Evolutionary conservation across 2,113 vertebrate genomes (phyloP), one percentile per base, ranked within the genome.

Genomic region (Antechinus flavipes): DNA sequence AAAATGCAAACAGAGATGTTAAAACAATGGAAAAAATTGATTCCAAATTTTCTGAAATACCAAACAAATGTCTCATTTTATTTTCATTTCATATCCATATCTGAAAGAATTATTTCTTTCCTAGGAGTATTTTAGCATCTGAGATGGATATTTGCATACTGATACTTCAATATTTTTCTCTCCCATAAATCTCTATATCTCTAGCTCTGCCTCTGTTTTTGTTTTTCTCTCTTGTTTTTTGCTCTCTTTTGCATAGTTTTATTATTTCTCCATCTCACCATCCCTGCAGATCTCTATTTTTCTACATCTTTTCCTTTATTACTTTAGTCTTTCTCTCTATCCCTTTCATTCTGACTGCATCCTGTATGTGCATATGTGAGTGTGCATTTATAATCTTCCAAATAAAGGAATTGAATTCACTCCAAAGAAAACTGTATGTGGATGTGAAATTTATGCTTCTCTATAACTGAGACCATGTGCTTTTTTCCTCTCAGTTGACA

Each of bases 1-100:
- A 24, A 90, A 30, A 50, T 50, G 47, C 90, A 90, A 90, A 52
- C 89, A 90, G 47, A 90, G 68, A 84, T 42, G 68, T 84, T 84
- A 84, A 84, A 84, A 84, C 68, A 90, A 90, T 90, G 55, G 50
- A 89, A 56, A 49, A 95, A 94, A 23, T 12, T 14, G 0, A 35
- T 91, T 42, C 93, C 46, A 54, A 76, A 19, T 90, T 95, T 92
- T 54, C 84, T 94, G 93, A 90, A 95, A 46, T 47, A 14, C 26
- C 47, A 84, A 49, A 35, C 35, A 35, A 61, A 46, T 16, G 2
- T 47, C 16, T 30, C 52, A 46, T 11, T 0, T 27, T 54, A 49
- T 90, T 90, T 90, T 50, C 90, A 42, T 84, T 90, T 26, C 1
- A 8, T 27, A 47, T 54, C 47, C 11, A 0, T 91, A 90, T 92